Base-by-base conservation (phyloP, 2,797 vertebrate species). In the Tenualosa thibaudeaui region DNA sequence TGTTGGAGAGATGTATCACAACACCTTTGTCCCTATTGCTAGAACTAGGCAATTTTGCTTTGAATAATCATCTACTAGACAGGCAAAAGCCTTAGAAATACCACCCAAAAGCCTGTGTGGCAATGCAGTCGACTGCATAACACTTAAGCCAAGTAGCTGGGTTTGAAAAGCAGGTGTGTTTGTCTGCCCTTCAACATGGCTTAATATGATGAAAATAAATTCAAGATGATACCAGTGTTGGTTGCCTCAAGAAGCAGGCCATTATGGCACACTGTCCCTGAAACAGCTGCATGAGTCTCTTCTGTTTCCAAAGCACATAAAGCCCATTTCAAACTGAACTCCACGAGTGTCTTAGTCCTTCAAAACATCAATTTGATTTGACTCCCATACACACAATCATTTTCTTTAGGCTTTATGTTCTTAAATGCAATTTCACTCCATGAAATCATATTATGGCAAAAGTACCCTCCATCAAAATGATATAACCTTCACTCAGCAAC, bases 401-500 rank as follows among this genome's bases (percentile, higher is more conserved):
- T 87, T 89, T 82, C 86, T 68, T 85, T 31, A 83, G 31, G 82
- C 86, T 85, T 85, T 82, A 75, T 89, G 87, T 87, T 81, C 86
- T 87, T 86, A 86, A 88, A 88, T 84, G 83, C 85, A 89, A 90
- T 89, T 89, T 89, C 65, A 86, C 85, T 86, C 83, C 65, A 83
- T 85, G 22, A 86, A 89, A 90, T 90, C 86, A 84, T 86, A 90
- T 89, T 87, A 88, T 62, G 71, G 84, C 84, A 85, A 87, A 85
- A 86, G 53, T 22, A 75, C 83, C 82, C 88, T 89, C 86, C 85
- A 85, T 90, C 88, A 89, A 87, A 9, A 56, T 51, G 85, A 85
- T 82, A 85, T 65, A 68, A 81, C 68, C 86, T 87, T 85, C 86
- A 85, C 82, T 81, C 68, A 24, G 82, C 83, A 22, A 53, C 53